Evolutionary conservation across 2,888 invertebrate genomes (phyloP).

Genomic region (Gnatocerus cornutus): DNA sequence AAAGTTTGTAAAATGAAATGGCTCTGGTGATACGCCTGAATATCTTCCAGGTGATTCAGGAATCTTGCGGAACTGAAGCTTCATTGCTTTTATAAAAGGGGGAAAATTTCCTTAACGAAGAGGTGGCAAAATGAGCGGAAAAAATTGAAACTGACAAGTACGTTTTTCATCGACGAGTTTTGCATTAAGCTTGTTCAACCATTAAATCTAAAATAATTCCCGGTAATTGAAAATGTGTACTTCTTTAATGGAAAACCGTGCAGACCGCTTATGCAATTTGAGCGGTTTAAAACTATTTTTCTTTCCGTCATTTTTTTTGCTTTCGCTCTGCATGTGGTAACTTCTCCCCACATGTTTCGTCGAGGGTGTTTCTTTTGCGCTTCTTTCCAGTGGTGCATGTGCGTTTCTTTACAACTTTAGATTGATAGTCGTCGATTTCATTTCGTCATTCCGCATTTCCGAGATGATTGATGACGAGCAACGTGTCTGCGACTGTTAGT

Average conservation of each 20-base stretch:
- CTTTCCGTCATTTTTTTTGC: neutral
- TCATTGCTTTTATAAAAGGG: conserved; percentile 24
- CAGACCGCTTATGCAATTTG: too few relatives aligned
- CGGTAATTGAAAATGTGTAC: conserved; percentile 19
- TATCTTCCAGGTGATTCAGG: conserved; percentile 30
- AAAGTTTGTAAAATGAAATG: conserved; percentile 21
- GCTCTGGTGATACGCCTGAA: conserved; percentile 7
- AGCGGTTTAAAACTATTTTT: too few relatives aligned
- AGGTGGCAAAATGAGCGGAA: conserved; percentile 33
- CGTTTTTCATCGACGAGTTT: conserved; percentile 20
- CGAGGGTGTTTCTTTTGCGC: conserved; percentile 17
- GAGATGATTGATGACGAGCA: conserved; percentile 17
- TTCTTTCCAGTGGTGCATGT: conserved; percentile 10
- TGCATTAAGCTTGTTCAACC: conserved; percentile 21
- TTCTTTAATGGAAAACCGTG: conserved; percentile 6
- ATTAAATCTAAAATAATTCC: conserved; percentile 27
- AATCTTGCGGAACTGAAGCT: conserved; percentile 14
- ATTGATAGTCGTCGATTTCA: conserved; percentile 28
- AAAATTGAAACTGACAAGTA: conserved; percentile 33
- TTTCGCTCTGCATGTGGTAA: conserved; percentile 25
- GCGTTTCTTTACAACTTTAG: conserved; percentile 2
- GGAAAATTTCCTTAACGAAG: conserved; percentile 31
- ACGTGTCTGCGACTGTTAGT: conserved; percentile 17
- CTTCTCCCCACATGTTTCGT: conserved; percentile 22
- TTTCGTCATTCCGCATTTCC: conserved; percentile 3